Percentiles rank a stretch among this genome's conserved stretches.
phyloP scores from a whole-genome alignment of 2,888 invertebrate species.

The Chesias legatella region DNA sequence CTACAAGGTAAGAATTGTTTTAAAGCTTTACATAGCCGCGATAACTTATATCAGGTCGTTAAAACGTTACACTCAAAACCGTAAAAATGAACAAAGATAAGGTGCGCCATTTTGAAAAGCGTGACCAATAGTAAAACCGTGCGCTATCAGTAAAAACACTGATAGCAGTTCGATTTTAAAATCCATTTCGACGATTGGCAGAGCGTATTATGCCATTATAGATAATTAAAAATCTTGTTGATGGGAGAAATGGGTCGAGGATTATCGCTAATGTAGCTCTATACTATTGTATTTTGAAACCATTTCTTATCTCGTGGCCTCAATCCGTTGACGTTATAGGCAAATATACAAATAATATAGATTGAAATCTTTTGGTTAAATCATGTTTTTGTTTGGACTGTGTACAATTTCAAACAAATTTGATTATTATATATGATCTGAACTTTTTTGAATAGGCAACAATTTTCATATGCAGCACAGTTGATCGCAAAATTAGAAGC shows the following conservation, averaged over 20 bases:
- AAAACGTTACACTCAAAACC: constrained; percentile 55
- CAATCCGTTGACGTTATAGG: not conserved
- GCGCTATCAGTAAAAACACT: constrained; percentile 58
- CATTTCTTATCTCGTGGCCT: constrained; percentile 6
- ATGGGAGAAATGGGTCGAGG: constrained; percentile 50
- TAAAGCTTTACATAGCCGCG: constrained; percentile 36
- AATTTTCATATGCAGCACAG: too few species aligned
- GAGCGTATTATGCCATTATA: constrained; percentile 38
- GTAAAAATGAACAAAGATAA: constrained; percentile 59
- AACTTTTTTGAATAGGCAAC: too few species aligned
- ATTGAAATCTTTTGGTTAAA: too few species aligned
- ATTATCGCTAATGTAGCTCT: constrained; percentile 34
- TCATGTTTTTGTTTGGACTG: too few species aligned
- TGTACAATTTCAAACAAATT: too few species aligned
- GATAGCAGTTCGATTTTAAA: constrained; percentile 73
- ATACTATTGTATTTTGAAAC: constrained; percentile 19
- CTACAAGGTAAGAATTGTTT: constrained; percentile 10
- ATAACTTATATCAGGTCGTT: constrained; percentile 55
- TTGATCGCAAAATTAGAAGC: too few species aligned
- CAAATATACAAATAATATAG: too few species aligned
- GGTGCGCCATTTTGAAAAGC: constrained; percentile 66
- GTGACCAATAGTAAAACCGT: constrained; percentile 63
- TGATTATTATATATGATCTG: too few species aligned
- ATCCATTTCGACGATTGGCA: constrained; percentile 60
- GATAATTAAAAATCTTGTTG: constrained; percentile 61